A percentile compares a stretch with the other conserved stretches of the same genome.
Evolutionary conservation across 1,140 invertebrate genomes (phyloP).

Genomic region (Euglossa dilemma): DNA sequence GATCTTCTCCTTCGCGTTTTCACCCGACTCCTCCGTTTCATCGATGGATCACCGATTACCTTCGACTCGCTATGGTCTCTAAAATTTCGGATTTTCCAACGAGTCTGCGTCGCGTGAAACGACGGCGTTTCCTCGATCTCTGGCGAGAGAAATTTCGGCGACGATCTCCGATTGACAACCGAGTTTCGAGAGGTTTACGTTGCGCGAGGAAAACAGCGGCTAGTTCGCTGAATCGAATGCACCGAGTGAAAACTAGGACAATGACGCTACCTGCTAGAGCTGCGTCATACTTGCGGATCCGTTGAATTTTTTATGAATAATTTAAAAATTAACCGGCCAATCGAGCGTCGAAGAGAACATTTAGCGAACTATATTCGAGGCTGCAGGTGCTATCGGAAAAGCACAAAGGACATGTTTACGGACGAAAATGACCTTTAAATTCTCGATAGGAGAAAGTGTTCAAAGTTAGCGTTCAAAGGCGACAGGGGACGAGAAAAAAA

Average conservation of each 20-base stretch:
- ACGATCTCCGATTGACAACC: neutral
- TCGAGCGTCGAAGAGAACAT: constrained; percentile 17
- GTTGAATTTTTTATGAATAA: constrained; percentile 48
- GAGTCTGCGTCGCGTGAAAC: no score
- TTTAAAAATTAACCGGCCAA: constrained; percentile 23
- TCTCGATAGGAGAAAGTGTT: neutral
- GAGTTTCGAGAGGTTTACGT: constrained; percentile 21
- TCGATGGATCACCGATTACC: neutral
- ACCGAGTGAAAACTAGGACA: constrained; percentile 56
- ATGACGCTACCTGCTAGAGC: constrained; percentile 46
- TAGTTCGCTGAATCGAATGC: constrained; percentile 56
- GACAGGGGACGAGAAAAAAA: no score
- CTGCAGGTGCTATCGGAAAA: neutral
- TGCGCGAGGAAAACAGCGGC: constrained; percentile 12
- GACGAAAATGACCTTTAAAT: constrained; percentile 42
- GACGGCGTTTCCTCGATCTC: no score
- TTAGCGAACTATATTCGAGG: neutral
- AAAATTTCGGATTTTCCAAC: no score
- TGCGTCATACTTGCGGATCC: constrained; percentile 25
- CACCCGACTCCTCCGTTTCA: neutral
- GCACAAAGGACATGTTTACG: constrained; percentile 25
- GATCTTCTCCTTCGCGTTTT: constrained; percentile 17
- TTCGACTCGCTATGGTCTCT: no score
- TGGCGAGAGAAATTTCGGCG: neutral
- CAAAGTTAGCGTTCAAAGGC: neutral